Evolutionary conservation across 92 coral and sea anemone species (phyloP).

Genomic region (Epizoanthus illoricatus): DNA sequence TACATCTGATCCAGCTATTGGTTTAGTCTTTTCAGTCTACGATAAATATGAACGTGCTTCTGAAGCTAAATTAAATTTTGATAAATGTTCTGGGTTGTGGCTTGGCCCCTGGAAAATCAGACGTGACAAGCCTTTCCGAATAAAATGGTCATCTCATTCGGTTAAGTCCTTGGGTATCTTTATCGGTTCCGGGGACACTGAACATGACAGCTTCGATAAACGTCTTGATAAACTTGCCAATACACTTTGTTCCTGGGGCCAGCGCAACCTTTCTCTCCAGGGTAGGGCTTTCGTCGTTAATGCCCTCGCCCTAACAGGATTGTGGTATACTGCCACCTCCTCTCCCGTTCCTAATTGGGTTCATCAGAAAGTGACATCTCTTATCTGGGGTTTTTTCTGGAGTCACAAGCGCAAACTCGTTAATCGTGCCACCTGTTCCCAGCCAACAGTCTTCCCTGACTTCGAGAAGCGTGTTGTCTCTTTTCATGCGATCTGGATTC

Average conservation of each 20-base stretch:
- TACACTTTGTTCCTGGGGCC: conserved; percentile 4
- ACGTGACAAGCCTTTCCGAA: neutral
- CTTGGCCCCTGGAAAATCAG: too few relatives aligned
- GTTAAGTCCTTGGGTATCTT: neutral
- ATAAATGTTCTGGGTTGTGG: too few relatives aligned
- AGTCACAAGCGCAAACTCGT: too few relatives aligned
- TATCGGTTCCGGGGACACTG: neutral
- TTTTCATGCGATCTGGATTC: neutral
- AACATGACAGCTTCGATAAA: neutral
- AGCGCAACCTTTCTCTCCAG: conserved; percentile 2
- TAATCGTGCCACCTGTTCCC: neutral
- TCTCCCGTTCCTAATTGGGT: neutral
- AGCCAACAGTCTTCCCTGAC: neutral
- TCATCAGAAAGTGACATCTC: neutral
- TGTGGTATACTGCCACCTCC: conserved; percentile 39
- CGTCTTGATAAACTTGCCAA: neutral
- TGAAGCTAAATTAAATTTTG: too few relatives aligned
- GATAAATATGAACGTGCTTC: too few relatives aligned
- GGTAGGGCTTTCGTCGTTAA: conserved; percentile 41
- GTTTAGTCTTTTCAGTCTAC: too few relatives aligned
- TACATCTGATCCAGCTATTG: too few relatives aligned
- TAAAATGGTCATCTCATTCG: neutral
- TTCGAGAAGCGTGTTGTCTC: neutral
- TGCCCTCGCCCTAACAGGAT: conserved; percentile 36
- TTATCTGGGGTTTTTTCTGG: too few relatives aligned